Conservation (phyloP, 2,888 invertebrate genomes). For the Chaitophorus viminalis region DNA sequence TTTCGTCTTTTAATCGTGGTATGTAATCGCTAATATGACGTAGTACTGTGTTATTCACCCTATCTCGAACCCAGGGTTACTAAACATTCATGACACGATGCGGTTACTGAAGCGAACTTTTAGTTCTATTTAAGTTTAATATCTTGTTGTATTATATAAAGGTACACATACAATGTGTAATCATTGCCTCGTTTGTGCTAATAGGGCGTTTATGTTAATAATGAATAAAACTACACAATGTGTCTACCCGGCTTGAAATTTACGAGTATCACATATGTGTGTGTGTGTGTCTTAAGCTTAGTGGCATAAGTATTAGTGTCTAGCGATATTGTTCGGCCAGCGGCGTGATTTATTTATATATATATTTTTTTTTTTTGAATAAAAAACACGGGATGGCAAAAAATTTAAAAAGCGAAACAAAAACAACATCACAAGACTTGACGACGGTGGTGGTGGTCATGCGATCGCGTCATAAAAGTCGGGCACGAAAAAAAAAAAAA, state of each 20-base stretch:
- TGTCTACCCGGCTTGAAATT: not conserved
- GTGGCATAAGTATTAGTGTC: not conserved
- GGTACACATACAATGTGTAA: too few relatives aligned
- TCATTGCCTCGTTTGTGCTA: too few relatives aligned
- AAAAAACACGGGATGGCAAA: not conserved
- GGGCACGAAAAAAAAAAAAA: not conserved
- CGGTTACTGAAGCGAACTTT: too few relatives aligned
- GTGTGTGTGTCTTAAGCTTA: not conserved
- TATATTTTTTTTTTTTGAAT: not conserved
- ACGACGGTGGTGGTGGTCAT: conserved; percentile 19
- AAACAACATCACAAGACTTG: conserved; percentile 17
- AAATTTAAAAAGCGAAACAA: conserved; percentile 13
- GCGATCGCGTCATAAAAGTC: conserved; percentile 45
- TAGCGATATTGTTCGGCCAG: not conserved
- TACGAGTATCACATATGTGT: not conserved
- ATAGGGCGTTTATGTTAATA: too few relatives aligned
- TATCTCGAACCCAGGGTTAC: too few relatives aligned
- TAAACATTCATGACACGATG: too few relatives aligned
- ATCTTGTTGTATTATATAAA: too few relatives aligned
- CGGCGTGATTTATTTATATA: not conserved
- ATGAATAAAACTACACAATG: too few relatives aligned
- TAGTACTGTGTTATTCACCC: too few relatives aligned
- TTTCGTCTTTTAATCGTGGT: too few relatives aligned
- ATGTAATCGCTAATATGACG: too few relatives aligned
- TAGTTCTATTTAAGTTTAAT: too few relatives aligned